A percentile compares a stretch with the other conserved stretches of the same genome.
phyloP scores from a whole-genome alignment of 2,113 vertebrate species.

The Felis catus region F.catus_Fca126_mat1.0 CM031419.1:193879501-193880000 shows the following conservation, averaged over 20 bases:
- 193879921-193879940: not conserved
- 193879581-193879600: not conserved
- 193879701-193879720: not conserved
- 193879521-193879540: not conserved
- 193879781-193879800: not conserved
- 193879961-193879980: not conserved
- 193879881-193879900: not conserved
- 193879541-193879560: not conserved
- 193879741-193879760: not conserved
- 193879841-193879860: not conserved
- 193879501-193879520: not conserved
- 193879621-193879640: not conserved
- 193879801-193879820: not conserved
- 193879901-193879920: not conserved
- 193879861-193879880: not conserved
- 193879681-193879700: not conserved
- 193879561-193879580: not conserved
- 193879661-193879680: not conserved
- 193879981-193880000: not conserved
- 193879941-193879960: not conserved
- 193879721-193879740: not conserved
- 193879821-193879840: not conserved
- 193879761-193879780: not conserved
- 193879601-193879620: not conserved
- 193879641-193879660: not conserved